Evolutionary conservation across 2,888 invertebrate species (phyloP).

Genomic region (Ornithoptera priamus): DNA sequence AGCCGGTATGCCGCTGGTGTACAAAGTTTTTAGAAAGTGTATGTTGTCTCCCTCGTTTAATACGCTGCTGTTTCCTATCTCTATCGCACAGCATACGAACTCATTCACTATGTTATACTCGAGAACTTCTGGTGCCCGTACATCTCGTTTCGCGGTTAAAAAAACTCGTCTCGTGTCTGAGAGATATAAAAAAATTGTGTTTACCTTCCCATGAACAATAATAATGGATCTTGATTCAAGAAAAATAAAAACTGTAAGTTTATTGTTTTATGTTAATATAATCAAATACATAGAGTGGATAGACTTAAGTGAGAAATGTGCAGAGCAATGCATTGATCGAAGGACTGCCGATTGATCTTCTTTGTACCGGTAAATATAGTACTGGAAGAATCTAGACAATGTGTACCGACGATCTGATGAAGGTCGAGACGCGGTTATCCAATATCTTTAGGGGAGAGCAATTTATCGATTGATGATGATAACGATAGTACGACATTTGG

Average conservation of each 20-base stretch:
- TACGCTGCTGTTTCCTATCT: slow-evolving; percentile 35
- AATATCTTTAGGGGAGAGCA: too few relatives aligned
- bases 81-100: slow-evolving; percentile 36
- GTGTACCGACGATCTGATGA: too few relatives aligned
- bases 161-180: neutral
- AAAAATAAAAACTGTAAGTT: slow-evolving; percentile 10
- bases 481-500: too few relatives aligned
- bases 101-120: slow-evolving; percentile 33
- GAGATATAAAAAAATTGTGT: neutral
- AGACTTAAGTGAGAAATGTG: too few relatives aligned
- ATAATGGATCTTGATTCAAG: slow-evolving; percentile 13
- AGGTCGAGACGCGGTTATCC: too few relatives aligned
- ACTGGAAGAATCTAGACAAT: too few relatives aligned
- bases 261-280: neutral
- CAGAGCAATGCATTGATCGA: too few relatives aligned
- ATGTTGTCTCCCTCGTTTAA: slow-evolving; percentile 44
- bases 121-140: slow-evolving; percentile 43
- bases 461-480: too few relatives aligned
- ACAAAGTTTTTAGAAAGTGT: slow-evolving; percentile 71
- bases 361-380: too few relatives aligned
- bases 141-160: slow-evolving; percentile 24
- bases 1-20: slow-evolving; percentile 45
- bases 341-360: too few relatives aligned
- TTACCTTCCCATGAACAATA: too few relatives aligned
- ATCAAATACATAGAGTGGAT: too few relatives aligned